Base-by-base conservation (phyloP, 2,888 invertebrate species). In the Agrenia bidenticulata region DNA sequence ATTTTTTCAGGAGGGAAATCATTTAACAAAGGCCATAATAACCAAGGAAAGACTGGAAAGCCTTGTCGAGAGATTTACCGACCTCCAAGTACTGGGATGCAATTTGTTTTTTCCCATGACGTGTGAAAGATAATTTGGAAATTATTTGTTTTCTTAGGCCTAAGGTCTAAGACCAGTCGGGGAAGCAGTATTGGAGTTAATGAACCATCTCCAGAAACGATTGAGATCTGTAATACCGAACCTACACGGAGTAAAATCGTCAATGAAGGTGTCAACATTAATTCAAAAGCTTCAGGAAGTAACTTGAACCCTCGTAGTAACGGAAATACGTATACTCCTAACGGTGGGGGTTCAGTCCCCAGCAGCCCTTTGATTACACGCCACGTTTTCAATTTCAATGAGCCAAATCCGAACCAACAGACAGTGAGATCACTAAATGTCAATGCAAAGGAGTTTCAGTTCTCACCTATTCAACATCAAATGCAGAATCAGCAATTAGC, bases 401-500 rank as follows among this genome's bases (percentile, higher is more conserved):
- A 19, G 2, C 41, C 57, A 11, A 21, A n/a, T 21, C 7, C 26
- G 11, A 9, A 42, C 5, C 56, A 57, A 57, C n/a, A 19, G 2
- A 11, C n/a, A 19, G 23, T 4, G 5, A 32, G 23, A 39, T 27
- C 32, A 19, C n/a, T 92, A 77, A 92, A 92, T 81, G 91, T 90
- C 73, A 89, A 92, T 82, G 92, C 92, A 67, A 91, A 91, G 83
- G 92, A 92, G 84, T 92, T 93, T 63, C 70, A 70, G 26, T 83
- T 66, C 51, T 32, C 62, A 15, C 64, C 64, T 1, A 57, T 42
- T 9, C 66, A 69, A 23, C 69, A 69, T 17, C 66, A 64, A 21
- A 51, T 60, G 9, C 63, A 67, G 21, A 61, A 65, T 24, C 68
- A 66, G 42, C 69, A 69, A 49, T 0, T 69, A 21, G 61, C 64